These are phyloP conservation scores for Patella depressa DNA, from an alignment of 2,888 invertebrate genomes.

Conservation along the genomic window DNA sequence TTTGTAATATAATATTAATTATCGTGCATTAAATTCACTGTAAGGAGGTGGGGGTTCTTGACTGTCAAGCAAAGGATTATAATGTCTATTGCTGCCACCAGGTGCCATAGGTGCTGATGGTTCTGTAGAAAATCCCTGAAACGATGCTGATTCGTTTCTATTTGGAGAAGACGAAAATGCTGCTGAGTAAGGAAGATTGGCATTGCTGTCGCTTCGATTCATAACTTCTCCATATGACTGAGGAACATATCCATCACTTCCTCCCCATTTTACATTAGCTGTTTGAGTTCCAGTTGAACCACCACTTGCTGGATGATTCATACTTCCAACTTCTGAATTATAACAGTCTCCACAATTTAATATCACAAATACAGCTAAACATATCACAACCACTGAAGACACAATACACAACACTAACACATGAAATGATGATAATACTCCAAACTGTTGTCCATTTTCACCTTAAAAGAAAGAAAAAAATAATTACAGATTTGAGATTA, in stretches of 20 bases:
- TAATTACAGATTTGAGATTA: too few relatives aligned
- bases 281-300: background rate
- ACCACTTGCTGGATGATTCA: constrained; percentile 29
- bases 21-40: background rate
- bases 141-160: constrained; percentile 21
- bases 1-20: too few relatives aligned
- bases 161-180: constrained; percentile 14
- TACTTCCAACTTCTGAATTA: constrained; percentile 34
- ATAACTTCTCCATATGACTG: background rate
- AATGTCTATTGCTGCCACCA: constrained; percentile 4
- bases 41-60: constrained; percentile 22
- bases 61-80: constrained; percentile 10
- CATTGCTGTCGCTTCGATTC: background rate
- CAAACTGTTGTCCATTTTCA: too few relatives aligned
- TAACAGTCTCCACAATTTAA: constrained; percentile 35
- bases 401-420: constrained; percentile 6
- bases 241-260: constrained; percentile 14
- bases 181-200: constrained; percentile 24
- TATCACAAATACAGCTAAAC: constrained; percentile 18
- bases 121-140: constrained; percentile 23
- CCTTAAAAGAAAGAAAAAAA: too few relatives aligned
- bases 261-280: constrained; percentile 29
- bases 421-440: background rate
- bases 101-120: background rate
- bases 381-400: background rate